Percentiles rank a stretch among this genome's conserved stretches.
These are phyloP conservation scores for Orthosia incerta DNA, from an alignment of 2,888 invertebrate genomes.

Conservation along the genomic window DNA sequence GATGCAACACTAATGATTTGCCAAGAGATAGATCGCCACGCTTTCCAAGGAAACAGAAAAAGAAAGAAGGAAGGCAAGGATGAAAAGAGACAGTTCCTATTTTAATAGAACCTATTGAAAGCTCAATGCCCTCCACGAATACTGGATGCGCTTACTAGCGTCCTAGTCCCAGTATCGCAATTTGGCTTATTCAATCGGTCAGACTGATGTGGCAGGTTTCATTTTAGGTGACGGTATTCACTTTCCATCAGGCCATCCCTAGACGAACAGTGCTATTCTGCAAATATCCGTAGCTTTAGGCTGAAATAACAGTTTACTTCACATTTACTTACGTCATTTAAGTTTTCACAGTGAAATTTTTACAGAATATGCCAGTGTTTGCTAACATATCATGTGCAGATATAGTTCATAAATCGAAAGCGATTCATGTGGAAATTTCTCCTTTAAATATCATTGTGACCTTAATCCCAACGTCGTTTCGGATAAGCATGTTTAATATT, in stretches of 20 bases:
- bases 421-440: conserved; percentile 14
- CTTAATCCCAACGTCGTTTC: conserved; percentile 23
- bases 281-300: too few species aligned
- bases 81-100: neutral
- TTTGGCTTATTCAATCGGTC: neutral
- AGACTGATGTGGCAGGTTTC: neutral
- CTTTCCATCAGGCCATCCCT: neutral
- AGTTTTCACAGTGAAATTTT: too few species aligned
- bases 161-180: too few species aligned
- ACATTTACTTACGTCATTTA: too few species aligned
- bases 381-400: neutral
- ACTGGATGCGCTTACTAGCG: too few species aligned
- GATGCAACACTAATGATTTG: neutral
- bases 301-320: too few species aligned
- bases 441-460: conserved; percentile 47
- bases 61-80: too few species aligned
- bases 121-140: neutral
- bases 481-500: conserved; percentile 44
- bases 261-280: neutral
- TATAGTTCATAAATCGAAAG: neutral
- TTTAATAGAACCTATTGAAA: neutral
- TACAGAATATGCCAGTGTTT: neutral
- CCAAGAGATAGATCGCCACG: neutral
- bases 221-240: neutral
- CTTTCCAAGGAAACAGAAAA: too few species aligned